Base-by-base conservation (phyloP, 2,888 invertebrate genomes). In the Caenorhabditis japonica region DNA sequence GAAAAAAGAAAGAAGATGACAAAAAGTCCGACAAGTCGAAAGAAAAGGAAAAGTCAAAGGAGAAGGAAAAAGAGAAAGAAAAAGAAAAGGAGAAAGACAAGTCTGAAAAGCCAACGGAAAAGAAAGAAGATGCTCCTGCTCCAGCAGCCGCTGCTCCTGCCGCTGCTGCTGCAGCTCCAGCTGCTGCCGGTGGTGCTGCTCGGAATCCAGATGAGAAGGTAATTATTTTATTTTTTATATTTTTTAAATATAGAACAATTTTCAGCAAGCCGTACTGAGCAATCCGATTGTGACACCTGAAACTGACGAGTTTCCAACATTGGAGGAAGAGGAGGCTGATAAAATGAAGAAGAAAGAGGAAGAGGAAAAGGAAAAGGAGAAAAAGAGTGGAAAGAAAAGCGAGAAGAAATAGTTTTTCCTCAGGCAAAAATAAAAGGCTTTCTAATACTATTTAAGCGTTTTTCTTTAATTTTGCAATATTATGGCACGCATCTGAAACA, bases 201-300 rank as follows among this genome's bases (percentile, higher is more conserved):
- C 7, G 10, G 13, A 44, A 1, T 27, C 7, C 10, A 44, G 13
- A 27, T 15, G 4, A 5, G 15, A 27, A 46, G 15, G 27, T 12
- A 30, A 2, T 27, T n/a, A 3, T 46, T 27, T 38, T 10, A 30
- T 7, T 30, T 30, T 5, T 7, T 10, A 30, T 5, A 30, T 10
- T 30, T 30, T 30, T 10, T 30, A 30, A n/a, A n/a, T n/a, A n/a
- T n/a, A n/a, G n/a, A n/a, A n/a, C n/a, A n/a, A n/a, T 38, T 44
- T 44, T 23, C 38, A 58, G 47, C 15, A 4, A 8, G 47, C 38
- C 15, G 58, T 25, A 7, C 17, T 47, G 25, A 25, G 46, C 10
- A 47, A 58, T 30, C 58, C 58, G 1, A 46, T 58, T 12, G 58
- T 58, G 17, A 58, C 58, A 36, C 58, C 58, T 1, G 58, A 58